A percentile compares a stretch with the other conserved stretches of the same genome.
Evolutionary conservation across 2,888 invertebrate genomes (phyloP).

Genomic region (Anthophora plumipes): DNA sequence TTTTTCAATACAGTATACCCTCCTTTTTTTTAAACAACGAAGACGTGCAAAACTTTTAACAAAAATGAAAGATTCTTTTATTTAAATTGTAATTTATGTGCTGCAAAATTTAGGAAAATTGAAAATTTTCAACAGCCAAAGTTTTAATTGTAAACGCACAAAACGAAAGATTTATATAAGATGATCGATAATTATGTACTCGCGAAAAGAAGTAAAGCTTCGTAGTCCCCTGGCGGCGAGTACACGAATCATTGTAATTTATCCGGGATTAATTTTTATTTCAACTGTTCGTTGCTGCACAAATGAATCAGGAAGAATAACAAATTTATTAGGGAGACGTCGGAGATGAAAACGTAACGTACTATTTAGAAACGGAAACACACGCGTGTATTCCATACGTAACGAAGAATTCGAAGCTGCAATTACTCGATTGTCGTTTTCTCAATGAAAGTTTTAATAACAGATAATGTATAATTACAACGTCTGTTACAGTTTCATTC

Average conservation of each 20-base stretch:
- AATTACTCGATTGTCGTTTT: conserved; percentile 9
- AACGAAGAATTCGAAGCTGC: neutral
- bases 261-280: neutral
- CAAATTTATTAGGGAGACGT: neutral
- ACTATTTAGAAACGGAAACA: conserved; percentile 14
- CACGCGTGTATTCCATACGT: conserved; percentile 5
- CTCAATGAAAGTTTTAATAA: conserved; percentile 11
- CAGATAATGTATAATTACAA: neutral
- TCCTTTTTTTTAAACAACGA: neutral
- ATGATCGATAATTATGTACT: neutral
- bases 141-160: neutral
- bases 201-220: neutral
- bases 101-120: neutral
- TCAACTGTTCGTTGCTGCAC: neutral
- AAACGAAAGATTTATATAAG: neutral
- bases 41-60: too few species aligned
- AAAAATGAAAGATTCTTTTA: too few species aligned
- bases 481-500: neutral
- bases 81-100: neutral
- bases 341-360: neutral
- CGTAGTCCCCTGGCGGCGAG: neutral
- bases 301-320: neutral
- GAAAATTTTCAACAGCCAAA: too few species aligned
- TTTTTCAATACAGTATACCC: neutral
- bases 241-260: neutral